Base-by-base conservation (phyloP, 2,888 invertebrate species). In the Lysandra coridon region DNA sequence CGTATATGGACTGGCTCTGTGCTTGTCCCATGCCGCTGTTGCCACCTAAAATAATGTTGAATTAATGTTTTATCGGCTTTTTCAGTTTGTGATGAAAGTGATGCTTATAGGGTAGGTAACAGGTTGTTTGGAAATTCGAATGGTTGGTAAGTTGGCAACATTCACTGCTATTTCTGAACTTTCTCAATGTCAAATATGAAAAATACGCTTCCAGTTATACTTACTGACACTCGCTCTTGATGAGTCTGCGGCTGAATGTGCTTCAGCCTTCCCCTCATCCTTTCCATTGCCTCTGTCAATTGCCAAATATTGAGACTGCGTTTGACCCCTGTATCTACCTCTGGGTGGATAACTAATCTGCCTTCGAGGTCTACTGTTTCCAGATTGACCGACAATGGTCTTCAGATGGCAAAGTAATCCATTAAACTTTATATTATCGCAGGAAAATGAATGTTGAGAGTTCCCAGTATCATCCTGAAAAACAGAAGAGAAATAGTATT, bases 1-100 rank as follows among this genome's bases (percentile, higher is more conserved):
- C 95, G 78, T 96, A 96, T 80, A 96, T 95, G 78, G 97, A 97
- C 90, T 98, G 98, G 90, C 98, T 98, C 91, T 98, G 98, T 0
- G 98, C 98, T 93, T 98, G 98, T 0, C 98, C 98, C 97, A 98
- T 98, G 79, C 98, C 98, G 86, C 96, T 96, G 82, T 95, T 96
- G 75, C 98, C 98, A 93, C 96, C 98, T 98, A 84, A 83, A 92
- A 91, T 82, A 79, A 80, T 79, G 75, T 78, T 10, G 75, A 60
- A 30, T 62, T 69, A 10, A 1, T 30, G 10, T 62, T 62, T 23
- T n/a, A 17, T 14, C 57, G 57, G 1, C 60, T n/a, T 6, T 62
- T 62, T 62, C 6, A 62, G 23, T 5, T 62, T 62, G 23, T 62
- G n/a, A 62, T 23, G 3, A 23, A 62, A 1, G 62, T n/a, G n/a